Conservation (phyloP, 2,888 invertebrate species). For the Tineola bisselliella region DNA sequence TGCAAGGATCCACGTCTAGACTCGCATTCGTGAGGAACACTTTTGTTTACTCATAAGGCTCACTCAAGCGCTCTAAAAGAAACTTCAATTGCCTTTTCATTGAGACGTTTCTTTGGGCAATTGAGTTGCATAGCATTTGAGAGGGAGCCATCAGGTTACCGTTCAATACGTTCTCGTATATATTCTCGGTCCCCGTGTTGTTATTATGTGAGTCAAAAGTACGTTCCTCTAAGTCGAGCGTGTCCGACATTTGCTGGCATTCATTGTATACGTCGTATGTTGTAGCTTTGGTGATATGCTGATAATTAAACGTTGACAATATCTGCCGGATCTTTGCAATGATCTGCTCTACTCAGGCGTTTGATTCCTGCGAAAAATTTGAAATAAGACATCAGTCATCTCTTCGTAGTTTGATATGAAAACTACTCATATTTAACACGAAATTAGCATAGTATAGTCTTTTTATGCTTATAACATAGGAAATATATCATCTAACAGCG, state of each 20-base stretch:
- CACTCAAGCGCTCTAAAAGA: slow-evolving; percentile 72
- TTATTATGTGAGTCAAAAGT: slow-evolving; percentile 50
- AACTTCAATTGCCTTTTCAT: slow-evolving; percentile 68
- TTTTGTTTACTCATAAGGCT: slow-evolving; percentile 70
- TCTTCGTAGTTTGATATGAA: background rate
- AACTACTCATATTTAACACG: background rate
- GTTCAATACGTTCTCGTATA: slow-evolving; percentile 54
- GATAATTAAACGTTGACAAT: slow-evolving; percentile 78
- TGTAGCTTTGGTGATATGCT: slow-evolving; percentile 66
- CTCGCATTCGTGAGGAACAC: slow-evolving; percentile 58
- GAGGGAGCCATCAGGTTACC: slow-evolving; percentile 60
- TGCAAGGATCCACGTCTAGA: slow-evolving; percentile 65
- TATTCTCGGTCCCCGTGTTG: slow-evolving; percentile 33
- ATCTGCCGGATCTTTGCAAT: slow-evolving; percentile 84
- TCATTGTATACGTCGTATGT: slow-evolving; percentile 60
- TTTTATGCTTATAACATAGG: too few relatives aligned
- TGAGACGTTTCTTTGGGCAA: slow-evolving; percentile 58
- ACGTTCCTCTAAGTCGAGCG: slow-evolving; percentile 46
- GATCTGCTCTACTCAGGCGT: slow-evolving; percentile 91
- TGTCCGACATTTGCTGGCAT: slow-evolving; percentile 40
- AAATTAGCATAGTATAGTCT: too few relatives aligned
- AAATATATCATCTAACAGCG: too few relatives aligned
- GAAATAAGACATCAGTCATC: slow-evolving; percentile 47
- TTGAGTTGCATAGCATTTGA: slow-evolving; percentile 55
- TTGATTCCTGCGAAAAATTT: slow-evolving; percentile 78